Base-by-base conservation (phyloP, 2,888 invertebrate genomes). In the Cerastis rubricosa region DNA sequence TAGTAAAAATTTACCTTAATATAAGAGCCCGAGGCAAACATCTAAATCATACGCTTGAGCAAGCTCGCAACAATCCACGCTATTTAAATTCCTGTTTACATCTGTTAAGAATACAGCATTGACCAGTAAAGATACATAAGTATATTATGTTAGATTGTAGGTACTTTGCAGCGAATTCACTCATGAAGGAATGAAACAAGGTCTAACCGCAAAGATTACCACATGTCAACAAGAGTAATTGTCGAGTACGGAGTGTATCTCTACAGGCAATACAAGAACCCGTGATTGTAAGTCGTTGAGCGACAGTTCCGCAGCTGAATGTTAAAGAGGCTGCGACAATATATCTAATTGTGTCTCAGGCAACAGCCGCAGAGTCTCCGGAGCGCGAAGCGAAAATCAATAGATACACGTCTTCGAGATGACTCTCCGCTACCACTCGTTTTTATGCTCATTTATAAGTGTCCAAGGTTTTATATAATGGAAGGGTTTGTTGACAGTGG, bases 401-500 rank as follows among this genome's bases (percentile, higher is more conserved):
- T 96, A 96, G 93, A 88, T 84, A 86, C 87, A 90, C 91, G 85
- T 93, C 92, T 94, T 91, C 86, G 87, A 92, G 91, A 93, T 92
- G 90, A 82, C 78, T 89, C 87, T 92, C 85, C 90, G 88, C 90
- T 90, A 87, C 89, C 88, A 92, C 87, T 86, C 84, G 88, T 87
- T 78, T 72, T 88, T 86, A 85, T 80, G 81, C 74, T 82, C 79
- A 74, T 85, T 86, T 84, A 84, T 84, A 82, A 88, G 78, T 85
- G 77, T 80, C 84, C 77, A 87, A 78, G 77, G 83, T 86, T 93
- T 93, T 93, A 93, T 86, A 83, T 81, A 86, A 94, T 92, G 88
- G 91, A 90, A 92, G 90, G 91, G 94, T 96, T 96, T 96, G 95
- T 96, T 96, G 96, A 96, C 95, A 95, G 94, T 93, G 90, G 90